These are phyloP conservation scores for Sparus aurata DNA, from an alignment of 2,797 vertebrate species.

Conservation along the genomic window DNA sequence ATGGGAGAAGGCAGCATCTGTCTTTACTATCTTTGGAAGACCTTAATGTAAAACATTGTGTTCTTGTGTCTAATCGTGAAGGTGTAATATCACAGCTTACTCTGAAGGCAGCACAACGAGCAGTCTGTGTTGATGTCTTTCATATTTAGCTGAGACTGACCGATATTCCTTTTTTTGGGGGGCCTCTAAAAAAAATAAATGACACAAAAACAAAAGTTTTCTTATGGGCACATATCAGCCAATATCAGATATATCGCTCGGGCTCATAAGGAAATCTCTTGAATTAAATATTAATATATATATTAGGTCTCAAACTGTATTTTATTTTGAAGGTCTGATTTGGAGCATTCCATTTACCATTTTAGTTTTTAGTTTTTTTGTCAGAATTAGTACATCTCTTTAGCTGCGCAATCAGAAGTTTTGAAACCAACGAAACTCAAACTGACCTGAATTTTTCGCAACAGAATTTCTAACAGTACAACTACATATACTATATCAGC, in stretches of 20 bases:
- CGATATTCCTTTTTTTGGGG: too few species aligned
- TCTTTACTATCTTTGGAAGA: neutral
- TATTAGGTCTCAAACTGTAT: neutral
- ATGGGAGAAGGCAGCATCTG: fast-evolving
- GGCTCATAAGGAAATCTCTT: too few species aligned
- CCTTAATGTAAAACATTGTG: neutral
- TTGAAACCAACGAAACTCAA: neutral
- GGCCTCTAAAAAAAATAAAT: too few species aligned
- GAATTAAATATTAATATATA: too few species aligned
- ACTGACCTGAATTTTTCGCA: neutral
- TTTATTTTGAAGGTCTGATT: neutral
- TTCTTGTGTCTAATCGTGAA: neutral
- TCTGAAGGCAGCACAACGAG: neutral
- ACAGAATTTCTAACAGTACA: too few species aligned
- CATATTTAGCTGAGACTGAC: too few species aligned
- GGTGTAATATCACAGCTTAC: neutral
- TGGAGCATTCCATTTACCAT: too few species aligned
- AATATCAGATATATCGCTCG: too few species aligned
- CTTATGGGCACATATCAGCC: too few species aligned
- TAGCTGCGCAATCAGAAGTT: neutral
- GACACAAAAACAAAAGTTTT: too few species aligned
- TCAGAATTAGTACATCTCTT: neutral
- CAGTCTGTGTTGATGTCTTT: neutral
- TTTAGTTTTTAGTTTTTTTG: neutral
- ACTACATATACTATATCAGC: too few species aligned